Percentiles rank a stretch among this genome's conserved stretches.
Conservation (phyloP, 2,797 vertebrate genomes). For the Scyliorhinus canicula region DNA sequence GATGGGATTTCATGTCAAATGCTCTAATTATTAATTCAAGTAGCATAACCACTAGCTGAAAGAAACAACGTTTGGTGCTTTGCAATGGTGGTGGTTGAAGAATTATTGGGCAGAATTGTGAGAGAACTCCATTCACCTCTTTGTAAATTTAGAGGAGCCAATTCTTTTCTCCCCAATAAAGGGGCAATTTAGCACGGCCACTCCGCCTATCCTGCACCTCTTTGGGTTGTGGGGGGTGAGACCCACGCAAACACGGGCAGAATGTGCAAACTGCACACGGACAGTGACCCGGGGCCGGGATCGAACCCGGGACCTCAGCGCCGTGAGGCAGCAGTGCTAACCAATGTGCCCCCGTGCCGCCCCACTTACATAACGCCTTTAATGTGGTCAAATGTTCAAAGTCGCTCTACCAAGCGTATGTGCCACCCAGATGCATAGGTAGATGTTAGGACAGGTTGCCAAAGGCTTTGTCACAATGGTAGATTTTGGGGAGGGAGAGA, state of each 20-base stretch:
- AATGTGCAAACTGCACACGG: too few species aligned
- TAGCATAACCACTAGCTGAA: background rate
- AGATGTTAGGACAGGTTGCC: background rate
- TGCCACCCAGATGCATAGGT: background rate
- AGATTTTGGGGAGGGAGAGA: background rate
- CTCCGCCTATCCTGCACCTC: too few species aligned
- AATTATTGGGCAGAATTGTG: background rate
- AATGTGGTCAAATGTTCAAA: background rate
- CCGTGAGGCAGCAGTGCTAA: too few species aligned
- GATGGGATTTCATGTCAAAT: background rate
- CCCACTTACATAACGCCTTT: background rate
- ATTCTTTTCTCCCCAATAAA: too few species aligned
- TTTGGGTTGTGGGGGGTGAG: too few species aligned
- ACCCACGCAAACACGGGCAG: too few species aligned
- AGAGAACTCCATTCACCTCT: background rate
- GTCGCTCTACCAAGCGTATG: background rate
- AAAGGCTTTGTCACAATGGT: background rate
- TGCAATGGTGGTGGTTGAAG: background rate
- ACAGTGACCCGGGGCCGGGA: too few species aligned
- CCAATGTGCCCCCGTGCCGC: too few species aligned
- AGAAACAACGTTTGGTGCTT: background rate
- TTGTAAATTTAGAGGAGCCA: too few species aligned
- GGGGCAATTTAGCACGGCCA: too few species aligned
- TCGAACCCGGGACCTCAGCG: too few species aligned
- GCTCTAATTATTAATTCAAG: background rate